Evolutionary conservation across 2,888 invertebrate genomes (phyloP), one percentile per base, ranked within the genome.

Genomic region (Alviniconcha strummeri): DNA sequence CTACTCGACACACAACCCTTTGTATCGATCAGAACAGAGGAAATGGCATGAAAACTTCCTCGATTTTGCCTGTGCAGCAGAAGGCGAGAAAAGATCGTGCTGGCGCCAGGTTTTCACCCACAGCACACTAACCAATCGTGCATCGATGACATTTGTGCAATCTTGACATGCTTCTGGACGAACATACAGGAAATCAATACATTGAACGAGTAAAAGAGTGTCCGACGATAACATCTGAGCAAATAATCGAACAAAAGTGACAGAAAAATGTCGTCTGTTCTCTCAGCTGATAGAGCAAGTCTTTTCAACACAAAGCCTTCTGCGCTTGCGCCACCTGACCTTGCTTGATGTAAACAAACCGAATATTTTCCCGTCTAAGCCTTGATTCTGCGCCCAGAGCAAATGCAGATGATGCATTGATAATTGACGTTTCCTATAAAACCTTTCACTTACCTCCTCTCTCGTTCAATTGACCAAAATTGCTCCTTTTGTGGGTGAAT

Each of bases 301-400:
- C 55, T 64, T 72, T 52, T 57, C 81, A 80, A 84, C 81, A 83
- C 72, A 54, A 69, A 74, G 76, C 75, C 55, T 60, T 84, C 84
- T 85, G 86, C 86, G 84, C 86, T 80, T 56, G 85, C 84, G 86
- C 86, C 82, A 82, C 82, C 82, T 83, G 84, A 84, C 81, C 85
- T 86, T 84, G 85, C 81, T 83, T 56, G 86, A 84, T 86, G 86
- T 86, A 86, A 86, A 86, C 86, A 86, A 86, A 86, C 83, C 85
- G 82, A 74, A 80, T 82, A 81, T 84, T 78, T 67, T 67, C 52
- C 15, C n/a, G 78, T 79, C 67, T 57, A 81, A 82, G 36, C 15
- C 54, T 13, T 54, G n/a, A 13, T 77, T 69, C 74, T 54, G 9
- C 17, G n/a, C 36, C 19, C 81, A 52, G 9, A 56, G 52, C 71